Evolutionary conservation across 2,113 vertebrate genomes (phyloP).

Genomic region (Todiramphus chloris): DNA sequence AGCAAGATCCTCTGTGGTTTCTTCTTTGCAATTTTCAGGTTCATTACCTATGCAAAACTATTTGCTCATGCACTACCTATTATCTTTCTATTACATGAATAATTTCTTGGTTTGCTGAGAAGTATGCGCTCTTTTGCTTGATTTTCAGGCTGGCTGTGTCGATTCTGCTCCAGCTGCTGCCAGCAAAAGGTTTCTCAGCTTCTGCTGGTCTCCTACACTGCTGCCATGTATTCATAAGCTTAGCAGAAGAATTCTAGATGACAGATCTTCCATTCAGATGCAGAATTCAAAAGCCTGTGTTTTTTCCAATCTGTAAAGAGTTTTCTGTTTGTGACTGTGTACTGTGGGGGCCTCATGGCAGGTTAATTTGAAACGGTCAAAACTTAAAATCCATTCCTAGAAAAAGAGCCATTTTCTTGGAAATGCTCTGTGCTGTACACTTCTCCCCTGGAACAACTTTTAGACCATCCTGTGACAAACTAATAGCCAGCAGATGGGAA

Average conservation of each 20-base stretch:
- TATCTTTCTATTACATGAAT: neutral
- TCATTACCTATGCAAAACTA: neutral
- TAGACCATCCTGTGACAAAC: neutral
- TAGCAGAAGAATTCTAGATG: neutral
- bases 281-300: neutral
- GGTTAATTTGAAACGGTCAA: neutral
- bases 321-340: neutral
- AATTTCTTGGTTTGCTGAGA: neutral
- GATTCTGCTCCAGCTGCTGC: neutral
- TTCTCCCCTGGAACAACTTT: slow-evolving; percentile 17
- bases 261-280: neutral
- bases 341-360: neutral
- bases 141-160: neutral
- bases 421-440: neutral
- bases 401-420: neutral
- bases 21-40: neutral
- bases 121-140: neutral
- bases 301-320: neutral
- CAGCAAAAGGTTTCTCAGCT: neutral
- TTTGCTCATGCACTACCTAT: neutral
- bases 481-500: neutral
- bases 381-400: slow-evolving; percentile 3
- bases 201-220: neutral
- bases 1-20: neutral
- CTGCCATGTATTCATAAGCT: neutral